These are phyloP conservation scores for Heliangelus exortis DNA, from an alignment of 2,797 vertebrate genomes.

Conservation along the genomic window DNA sequence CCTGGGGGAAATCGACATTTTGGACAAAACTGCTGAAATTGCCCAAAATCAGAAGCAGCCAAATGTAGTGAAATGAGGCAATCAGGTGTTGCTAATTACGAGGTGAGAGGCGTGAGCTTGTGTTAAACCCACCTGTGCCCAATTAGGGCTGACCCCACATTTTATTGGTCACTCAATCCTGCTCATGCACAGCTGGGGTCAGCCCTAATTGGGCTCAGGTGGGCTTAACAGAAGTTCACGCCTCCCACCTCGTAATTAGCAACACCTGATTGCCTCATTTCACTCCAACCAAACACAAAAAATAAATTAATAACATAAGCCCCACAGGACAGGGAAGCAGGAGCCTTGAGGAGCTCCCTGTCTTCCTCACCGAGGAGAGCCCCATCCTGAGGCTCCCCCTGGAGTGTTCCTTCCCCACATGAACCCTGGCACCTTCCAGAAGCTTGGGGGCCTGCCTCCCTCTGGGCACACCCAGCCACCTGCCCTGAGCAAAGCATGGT, in stretches of 20 bases:
- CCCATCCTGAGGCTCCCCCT: accelerated
- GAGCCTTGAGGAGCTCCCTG: accelerated
- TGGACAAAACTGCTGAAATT: accelerated
- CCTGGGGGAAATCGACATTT: accelerated
- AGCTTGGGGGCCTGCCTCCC: accelerated
- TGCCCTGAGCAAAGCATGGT: accelerated
- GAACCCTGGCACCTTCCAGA: neutral
- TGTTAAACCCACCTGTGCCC: too few relatives aligned
- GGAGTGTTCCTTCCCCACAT: accelerated
- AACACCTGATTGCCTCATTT: too few relatives aligned
- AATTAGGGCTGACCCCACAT: too few relatives aligned
- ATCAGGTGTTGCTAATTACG: too few relatives aligned
- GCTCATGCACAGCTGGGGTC: too few relatives aligned
- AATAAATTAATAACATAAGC: neutral
- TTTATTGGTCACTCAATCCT: too few relatives aligned
- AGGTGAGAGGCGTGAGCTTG: too few relatives aligned
- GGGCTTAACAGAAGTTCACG: too few relatives aligned
- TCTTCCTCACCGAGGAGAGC: accelerated
- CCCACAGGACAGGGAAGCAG: accelerated
- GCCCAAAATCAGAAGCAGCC: neutral
- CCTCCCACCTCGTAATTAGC: too few relatives aligned
- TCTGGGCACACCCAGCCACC: accelerated
- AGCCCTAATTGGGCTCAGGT: too few relatives aligned
- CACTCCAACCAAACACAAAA: neutral
- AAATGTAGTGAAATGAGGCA: too few relatives aligned